Conservation (phyloP, 2,113 vertebrate genomes). For the Oncorhynchus tshawytscha region DNA sequence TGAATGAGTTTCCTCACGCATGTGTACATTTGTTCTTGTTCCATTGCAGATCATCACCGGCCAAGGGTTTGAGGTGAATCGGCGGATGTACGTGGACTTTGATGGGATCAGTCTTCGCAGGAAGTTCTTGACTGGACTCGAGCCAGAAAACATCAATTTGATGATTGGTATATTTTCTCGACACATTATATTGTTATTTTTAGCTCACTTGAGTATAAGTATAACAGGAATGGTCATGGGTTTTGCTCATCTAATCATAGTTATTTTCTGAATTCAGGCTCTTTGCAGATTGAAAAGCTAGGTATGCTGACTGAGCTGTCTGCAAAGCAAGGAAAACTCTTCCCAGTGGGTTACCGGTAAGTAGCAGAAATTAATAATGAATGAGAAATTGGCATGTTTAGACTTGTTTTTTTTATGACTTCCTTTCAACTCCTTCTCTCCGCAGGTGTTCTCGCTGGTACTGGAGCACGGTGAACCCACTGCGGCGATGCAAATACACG, state of each 20-base stretch:
- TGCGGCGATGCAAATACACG: conserved; percentile 84
- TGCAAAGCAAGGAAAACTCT: conserved; percentile 80
- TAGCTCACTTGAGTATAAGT: not conserved
- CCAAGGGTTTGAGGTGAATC: conserved; percentile 86
- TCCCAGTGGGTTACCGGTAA: conserved; percentile 90
- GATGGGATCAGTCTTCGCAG: conserved; percentile 89
- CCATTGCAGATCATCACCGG: conserved; percentile 80
- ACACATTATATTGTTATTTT: not conserved
- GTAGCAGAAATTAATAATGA: conserved; percentile 41
- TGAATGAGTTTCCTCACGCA: not conserved
- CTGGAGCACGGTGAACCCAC: conserved; percentile 89
- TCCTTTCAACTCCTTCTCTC: not conserved
- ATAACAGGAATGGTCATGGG: not conserved
- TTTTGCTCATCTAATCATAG: conserved; percentile 4
- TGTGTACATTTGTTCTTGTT: not conserved
- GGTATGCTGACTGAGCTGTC: conserved; percentile 86
- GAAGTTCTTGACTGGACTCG: conserved; percentile 88
- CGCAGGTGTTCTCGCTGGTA: conserved; percentile 87
- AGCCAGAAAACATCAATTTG: conserved; percentile 85
- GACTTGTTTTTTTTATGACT: too few relatives aligned
- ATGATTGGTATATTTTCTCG: conserved; percentile 80
- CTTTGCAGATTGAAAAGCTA: conserved; percentile 82
- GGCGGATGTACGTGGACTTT: conserved; percentile 88
- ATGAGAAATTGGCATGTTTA: not conserved
- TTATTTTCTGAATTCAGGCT: conserved; percentile 66